Evolutionary conservation across 2,888 invertebrate genomes (phyloP), one percentile per base, ranked within the genome.

Genomic region (Drosophila pseudotalamancana): DNA sequence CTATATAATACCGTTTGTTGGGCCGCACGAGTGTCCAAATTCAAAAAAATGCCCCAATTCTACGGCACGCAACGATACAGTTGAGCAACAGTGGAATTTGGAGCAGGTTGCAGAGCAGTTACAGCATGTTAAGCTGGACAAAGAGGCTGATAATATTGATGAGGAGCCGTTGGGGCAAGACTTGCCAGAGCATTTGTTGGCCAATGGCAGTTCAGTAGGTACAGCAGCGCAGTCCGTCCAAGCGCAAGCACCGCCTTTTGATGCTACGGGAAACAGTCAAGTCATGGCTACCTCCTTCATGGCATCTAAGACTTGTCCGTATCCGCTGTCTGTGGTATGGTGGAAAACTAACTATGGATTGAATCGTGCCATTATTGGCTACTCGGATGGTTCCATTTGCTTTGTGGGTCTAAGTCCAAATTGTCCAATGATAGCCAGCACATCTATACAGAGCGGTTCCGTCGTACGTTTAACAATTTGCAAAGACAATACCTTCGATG

Each of bases 301-400:
- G 90, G 90, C 90, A n/a, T 91, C 91, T 1, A 88, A 89, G 34
- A 90, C 91, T 3, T 91, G 91, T 48, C 92, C 92, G 0, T 91
- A 89, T 71, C 95, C 95, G 3, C 92, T 94, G 9, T 93, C 94
- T 56, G 93, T 94, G 5, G 93, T 94, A 9, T 96, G 96, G 95
- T 96, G 96, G 96, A 94, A 95, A 75, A 96, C 96, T 9, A 79
- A 89, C 21, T 95, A 95, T 79, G 94, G 94, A 27, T 94, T 95
- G 71, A 95, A 94, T 87, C 93, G 95, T 74, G 93, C 95, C 40
- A 93, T 95, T 64, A 93, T 95, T 77, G 95, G 95, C n/a, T 94
- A 94, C 77, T 94, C 95, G 31, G 93, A 92, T 87, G 93, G 93
- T 25, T 91, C 92, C n/a, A 92, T 93, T 64, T 92, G 92, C 68